Evolutionary conservation across 2,797 vertebrate genomes (phyloP).

Genomic region (Centropyge bicolor): DNA sequence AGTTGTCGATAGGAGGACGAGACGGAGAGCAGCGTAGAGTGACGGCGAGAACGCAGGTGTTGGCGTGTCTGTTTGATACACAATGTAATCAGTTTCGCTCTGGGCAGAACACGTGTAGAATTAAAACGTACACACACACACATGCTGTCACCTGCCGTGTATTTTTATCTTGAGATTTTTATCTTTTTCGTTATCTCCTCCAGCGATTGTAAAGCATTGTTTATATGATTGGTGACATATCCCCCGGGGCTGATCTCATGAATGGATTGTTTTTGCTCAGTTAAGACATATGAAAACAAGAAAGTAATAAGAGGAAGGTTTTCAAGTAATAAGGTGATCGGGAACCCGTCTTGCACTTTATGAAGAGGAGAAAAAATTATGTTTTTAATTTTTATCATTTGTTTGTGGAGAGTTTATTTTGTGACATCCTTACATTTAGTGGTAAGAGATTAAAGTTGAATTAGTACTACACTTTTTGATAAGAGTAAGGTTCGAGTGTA

Average conservation of each 20-base stretch:
- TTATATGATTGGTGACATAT: neutral
- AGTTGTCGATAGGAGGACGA: constrained; percentile 26
- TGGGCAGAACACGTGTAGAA: constrained; percentile 2
- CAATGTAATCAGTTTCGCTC: constrained; percentile 49
- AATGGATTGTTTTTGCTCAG: neutral
- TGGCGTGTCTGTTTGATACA: constrained; percentile 27
- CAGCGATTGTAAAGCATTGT: neutral
- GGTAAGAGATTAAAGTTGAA: neutral
- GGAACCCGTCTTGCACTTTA: neutral
- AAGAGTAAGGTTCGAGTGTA: no score
- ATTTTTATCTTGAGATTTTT: neutral
- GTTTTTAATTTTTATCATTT: neutral
- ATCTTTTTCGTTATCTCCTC: neutral
- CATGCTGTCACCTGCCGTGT: neutral
- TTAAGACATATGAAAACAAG: neutral
- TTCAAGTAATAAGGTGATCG: neutral
- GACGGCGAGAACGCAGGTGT: constrained; percentile 30
- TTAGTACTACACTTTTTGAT: neutral
- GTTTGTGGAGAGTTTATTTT: neutral
- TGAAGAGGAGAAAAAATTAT: neutral
- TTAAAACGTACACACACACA: neutral
- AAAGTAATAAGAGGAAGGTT: neutral
- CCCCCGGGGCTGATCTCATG: neutral
- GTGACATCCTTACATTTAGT: neutral
- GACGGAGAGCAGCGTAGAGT: constrained; percentile 20